A percentile compares a stretch with the other conserved stretches of the same genome.
phyloP scores from a whole-genome alignment of 2,797 vertebrate genomes.

The Cynodonichthys magdalenae region DNA sequence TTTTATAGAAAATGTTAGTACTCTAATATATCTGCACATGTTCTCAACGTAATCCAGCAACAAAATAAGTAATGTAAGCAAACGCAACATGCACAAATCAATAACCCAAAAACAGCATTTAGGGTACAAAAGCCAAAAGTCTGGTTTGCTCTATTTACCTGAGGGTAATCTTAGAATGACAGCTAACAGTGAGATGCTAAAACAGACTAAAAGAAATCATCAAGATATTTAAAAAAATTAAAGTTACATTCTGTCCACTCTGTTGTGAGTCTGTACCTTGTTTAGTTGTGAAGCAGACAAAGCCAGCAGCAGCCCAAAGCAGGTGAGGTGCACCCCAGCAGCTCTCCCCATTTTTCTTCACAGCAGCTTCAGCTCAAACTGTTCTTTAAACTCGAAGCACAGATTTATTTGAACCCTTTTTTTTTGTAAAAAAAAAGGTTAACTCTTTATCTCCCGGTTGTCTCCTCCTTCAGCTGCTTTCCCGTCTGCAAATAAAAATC shows the following conservation, averaged over 20 bases:
- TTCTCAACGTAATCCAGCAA: neutral
- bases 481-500: no score
- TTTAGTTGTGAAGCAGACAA: slow-evolving; percentile 41
- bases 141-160: neutral
- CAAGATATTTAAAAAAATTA: no score
- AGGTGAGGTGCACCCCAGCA: slow-evolving; percentile 20
- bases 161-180: neutral
- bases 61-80: neutral
- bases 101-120: neutral
- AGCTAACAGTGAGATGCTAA: neutral
- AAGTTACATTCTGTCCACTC: neutral
- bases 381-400: neutral
- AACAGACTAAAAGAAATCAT: neutral
- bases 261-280: slow-evolving; percentile 49
- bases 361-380: neutral
- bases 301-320: slow-evolving; percentile 63
- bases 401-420: neutral
- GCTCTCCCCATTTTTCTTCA: slow-evolving; percentile 55
- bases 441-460: no score
- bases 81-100: neutral
- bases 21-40: neutral
- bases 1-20: neutral
- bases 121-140: no score
- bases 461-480: no score
- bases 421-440: no score